Evolutionary conservation across 2,888 invertebrate species (phyloP).

Genomic region (Seladonia tumulorum): DNA sequence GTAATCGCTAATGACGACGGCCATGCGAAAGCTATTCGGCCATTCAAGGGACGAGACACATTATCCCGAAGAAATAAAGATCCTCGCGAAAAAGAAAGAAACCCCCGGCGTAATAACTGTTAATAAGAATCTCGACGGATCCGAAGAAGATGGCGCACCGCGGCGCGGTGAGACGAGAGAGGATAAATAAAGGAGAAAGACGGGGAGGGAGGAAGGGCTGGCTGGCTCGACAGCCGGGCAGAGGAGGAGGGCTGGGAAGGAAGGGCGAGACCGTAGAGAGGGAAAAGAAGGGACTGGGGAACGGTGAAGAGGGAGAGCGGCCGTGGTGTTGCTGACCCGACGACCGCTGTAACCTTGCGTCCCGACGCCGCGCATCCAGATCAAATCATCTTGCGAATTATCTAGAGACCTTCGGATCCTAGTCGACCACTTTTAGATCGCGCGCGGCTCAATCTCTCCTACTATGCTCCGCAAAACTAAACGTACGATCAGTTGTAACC

Average conservation of each 20-base stretch:
- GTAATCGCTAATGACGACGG: slow-evolving; percentile 14
- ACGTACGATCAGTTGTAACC: neutral
- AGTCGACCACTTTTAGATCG: slow-evolving; percentile 9
- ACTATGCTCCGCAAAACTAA: neutral
- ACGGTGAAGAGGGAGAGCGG: slow-evolving; percentile 68
- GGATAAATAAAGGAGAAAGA: slow-evolving; percentile 66
- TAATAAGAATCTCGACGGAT: slow-evolving; percentile 52
- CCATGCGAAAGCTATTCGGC: slow-evolving; percentile 6
- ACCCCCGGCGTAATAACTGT: slow-evolving; percentile 43
- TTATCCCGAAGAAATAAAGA: slow-evolving; percentile 25
- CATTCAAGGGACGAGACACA: slow-evolving; percentile 15
- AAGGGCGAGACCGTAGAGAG: slow-evolving; percentile 64
- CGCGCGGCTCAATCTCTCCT: neutral
- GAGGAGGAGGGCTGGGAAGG: slow-evolving; percentile 69
- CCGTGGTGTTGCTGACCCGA: slow-evolving; percentile 83
- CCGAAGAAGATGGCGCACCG: slow-evolving; percentile 53
- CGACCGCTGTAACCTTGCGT: slow-evolving; percentile 83
- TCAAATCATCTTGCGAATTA: slow-evolving; percentile 69
- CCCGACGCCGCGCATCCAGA: slow-evolving; percentile 73
- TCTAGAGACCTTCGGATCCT: slow-evolving; percentile 52
- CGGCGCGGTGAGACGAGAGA: slow-evolving; percentile 46
- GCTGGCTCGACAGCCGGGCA: slow-evolving; percentile 44
- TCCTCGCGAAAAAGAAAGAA: slow-evolving; percentile 17
- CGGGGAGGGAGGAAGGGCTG: slow-evolving; percentile 32
- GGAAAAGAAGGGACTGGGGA: slow-evolving; percentile 56